Evolutionary conservation across 2,797 vertebrate species (phyloP).

Genomic region (Aulostomus chinensis): DNA sequence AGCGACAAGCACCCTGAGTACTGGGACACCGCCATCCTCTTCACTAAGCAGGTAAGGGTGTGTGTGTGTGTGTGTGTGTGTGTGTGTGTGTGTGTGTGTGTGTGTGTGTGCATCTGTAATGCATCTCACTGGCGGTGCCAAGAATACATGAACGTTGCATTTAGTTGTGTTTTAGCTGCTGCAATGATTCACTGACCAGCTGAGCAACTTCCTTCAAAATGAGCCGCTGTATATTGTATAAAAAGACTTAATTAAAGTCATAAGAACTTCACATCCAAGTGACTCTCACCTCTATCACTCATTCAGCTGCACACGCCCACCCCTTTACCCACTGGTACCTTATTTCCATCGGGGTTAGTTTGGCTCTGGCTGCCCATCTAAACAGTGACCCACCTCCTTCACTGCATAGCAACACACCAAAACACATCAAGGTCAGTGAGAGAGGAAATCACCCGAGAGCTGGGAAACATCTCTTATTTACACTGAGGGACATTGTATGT

Average conservation of each 20-base stretch:
- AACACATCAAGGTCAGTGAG: constrained; percentile 17
- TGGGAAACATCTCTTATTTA: constrained; percentile 30
- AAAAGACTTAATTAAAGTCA: too few species aligned
- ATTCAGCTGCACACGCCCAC: too few species aligned
- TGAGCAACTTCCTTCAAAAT: too few species aligned
- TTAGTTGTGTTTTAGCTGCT: too few species aligned
- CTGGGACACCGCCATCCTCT: constrained; percentile 98
- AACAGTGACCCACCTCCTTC: constrained; percentile 6
- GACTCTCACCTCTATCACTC: too few species aligned
- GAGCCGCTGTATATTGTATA: too few species aligned
- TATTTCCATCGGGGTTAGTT: constrained; percentile 39
- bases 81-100: too few species aligned
- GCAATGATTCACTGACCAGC: too few species aligned
- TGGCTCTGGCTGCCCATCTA: constrained; percentile 13
- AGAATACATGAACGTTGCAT: too few species aligned
- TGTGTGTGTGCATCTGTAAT: too few species aligned
- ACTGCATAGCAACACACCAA: constrained; percentile 30
- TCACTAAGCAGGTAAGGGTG: constrained; percentile 93
- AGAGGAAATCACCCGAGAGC: constrained; percentile 6
- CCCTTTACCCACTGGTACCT: constrained; percentile 15
- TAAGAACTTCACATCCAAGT: too few species aligned
- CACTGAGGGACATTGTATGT: constrained; percentile 9
- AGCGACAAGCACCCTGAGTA: constrained; percentile 94
- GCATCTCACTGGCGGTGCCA: too few species aligned
- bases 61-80: neutral